Conservation (phyloP, 2,113 vertebrate species). For the Nesoenas mayeri region DNA sequence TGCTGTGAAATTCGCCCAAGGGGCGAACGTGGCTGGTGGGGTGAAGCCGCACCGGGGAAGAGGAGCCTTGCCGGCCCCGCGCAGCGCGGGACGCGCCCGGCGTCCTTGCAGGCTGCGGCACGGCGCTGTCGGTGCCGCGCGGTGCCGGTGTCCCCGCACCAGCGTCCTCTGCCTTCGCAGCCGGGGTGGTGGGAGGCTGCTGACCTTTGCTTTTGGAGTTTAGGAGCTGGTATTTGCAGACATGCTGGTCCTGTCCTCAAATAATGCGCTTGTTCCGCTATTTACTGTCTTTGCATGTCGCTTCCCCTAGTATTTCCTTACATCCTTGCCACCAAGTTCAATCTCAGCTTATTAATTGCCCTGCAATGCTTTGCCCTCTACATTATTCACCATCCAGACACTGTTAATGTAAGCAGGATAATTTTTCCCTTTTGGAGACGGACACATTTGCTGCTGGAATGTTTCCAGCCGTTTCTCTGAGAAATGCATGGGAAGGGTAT, state of each 20-base stretch:
- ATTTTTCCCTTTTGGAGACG: background rate
- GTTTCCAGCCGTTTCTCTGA: background rate
- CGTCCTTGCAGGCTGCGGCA: background rate
- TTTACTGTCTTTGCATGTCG: background rate
- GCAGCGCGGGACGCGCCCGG: accelerated
- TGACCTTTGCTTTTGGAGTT: background rate
- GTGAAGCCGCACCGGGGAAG: accelerated
- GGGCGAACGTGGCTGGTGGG: background rate
- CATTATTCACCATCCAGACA: conserved; percentile 16
- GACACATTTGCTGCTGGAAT: background rate
- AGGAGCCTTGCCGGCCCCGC: background rate
- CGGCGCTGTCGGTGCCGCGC: background rate
- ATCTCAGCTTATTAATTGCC: background rate
- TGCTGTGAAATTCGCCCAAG: background rate
- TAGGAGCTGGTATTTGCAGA: background rate
- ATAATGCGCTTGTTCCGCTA: background rate
- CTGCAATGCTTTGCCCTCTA: background rate
- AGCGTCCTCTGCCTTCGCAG: background rate
- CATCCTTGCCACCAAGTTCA: background rate
- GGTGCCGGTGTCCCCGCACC: accelerated
- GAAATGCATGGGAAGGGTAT: accelerated
- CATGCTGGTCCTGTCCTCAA: background rate
- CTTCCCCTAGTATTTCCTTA: background rate
- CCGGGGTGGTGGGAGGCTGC: accelerated
- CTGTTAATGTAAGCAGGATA: background rate